Evolutionary conservation across 2,888 invertebrate genomes (phyloP).

Genomic region (Pardosa pseudoannulata): DNA sequence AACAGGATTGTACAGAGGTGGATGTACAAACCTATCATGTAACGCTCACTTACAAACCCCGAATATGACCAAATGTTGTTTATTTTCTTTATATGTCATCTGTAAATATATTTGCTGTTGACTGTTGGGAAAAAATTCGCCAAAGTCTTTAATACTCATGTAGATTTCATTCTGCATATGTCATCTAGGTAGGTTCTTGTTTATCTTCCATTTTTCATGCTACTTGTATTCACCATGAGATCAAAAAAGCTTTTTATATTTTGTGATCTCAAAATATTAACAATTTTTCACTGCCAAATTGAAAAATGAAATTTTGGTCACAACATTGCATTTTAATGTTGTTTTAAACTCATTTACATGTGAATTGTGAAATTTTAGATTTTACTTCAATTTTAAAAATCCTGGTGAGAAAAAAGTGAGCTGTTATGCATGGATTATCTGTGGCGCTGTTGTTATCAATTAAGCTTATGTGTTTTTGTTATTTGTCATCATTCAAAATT

Average conservation of each 20-base stretch:
- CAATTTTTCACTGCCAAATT: constrained; percentile 34
- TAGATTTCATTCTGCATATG: constrained; percentile 23
- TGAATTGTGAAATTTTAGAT: neutral
- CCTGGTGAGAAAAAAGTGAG: too few relatives aligned
- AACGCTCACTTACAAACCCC: constrained; percentile 80
- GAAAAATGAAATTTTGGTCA: neutral
- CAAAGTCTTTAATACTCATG: constrained; percentile 33
- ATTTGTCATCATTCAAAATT: too few relatives aligned
- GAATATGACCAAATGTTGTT: constrained; percentile 77
- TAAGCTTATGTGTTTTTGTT: too few relatives aligned
- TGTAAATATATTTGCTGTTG: constrained; percentile 56
- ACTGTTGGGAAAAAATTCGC: constrained; percentile 35
- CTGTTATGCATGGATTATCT: neutral
- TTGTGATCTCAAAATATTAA: constrained; percentile 34
- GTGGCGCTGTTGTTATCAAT: too few relatives aligned
- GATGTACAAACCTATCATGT: constrained; percentile 80
- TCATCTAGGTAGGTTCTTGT: constrained; percentile 13
- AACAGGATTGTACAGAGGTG: constrained; percentile 80
- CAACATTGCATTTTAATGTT: neutral
- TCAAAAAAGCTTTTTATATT: neutral
- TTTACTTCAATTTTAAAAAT: too few relatives aligned
- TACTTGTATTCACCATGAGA: neutral
- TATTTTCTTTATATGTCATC: constrained; percentile 18
- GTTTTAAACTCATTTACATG: neutral
- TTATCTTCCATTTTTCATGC: constrained; percentile 14